A percentile compares a stretch with the other conserved stretches of the same genome.
phyloP scores from a whole-genome alignment of 2,888 invertebrate species.

The Lepidonotus clava region DNA sequence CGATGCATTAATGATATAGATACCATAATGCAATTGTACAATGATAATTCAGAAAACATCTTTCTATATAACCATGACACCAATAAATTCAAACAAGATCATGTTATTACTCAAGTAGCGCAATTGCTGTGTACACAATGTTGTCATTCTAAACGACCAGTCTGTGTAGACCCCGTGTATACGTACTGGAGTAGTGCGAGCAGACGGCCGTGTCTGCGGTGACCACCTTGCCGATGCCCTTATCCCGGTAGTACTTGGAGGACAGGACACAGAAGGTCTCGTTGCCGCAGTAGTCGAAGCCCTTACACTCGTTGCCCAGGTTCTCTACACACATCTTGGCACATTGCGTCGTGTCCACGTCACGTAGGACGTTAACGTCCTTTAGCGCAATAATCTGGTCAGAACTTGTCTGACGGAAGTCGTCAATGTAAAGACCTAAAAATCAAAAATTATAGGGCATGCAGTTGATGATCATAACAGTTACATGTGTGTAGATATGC shows the following conservation, averaged over 20 bases:
- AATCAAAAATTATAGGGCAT: too few species aligned
- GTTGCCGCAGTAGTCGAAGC: constrained; percentile 48
- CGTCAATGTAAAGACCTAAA: constrained; percentile 20
- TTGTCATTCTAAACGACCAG: too few species aligned
- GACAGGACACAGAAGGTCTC: constrained; percentile 17
- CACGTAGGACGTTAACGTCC: background rate
- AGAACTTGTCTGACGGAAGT: constrained; percentile 2
- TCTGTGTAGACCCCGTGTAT: background rate
- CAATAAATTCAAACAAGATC: too few species aligned
- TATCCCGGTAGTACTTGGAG: background rate
- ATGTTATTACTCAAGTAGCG: too few species aligned
- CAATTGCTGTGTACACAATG: too few species aligned
- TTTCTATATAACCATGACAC: too few species aligned
- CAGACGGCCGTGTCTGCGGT: background rate
- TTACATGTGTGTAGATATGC: too few species aligned
- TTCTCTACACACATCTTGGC: constrained; percentile 31
- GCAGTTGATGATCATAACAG: background rate
- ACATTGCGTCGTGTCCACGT: background rate
- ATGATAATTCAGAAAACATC: too few species aligned
- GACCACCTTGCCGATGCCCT: background rate
- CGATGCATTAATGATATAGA: too few species aligned
- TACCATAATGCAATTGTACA: background rate
- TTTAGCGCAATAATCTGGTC: background rate
- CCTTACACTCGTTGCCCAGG: constrained; percentile 28
- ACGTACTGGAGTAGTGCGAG: constrained; percentile 21